Base-by-base conservation (phyloP, 2,797 vertebrate species). In the Pseudopleuronectes americanus region DNA sequence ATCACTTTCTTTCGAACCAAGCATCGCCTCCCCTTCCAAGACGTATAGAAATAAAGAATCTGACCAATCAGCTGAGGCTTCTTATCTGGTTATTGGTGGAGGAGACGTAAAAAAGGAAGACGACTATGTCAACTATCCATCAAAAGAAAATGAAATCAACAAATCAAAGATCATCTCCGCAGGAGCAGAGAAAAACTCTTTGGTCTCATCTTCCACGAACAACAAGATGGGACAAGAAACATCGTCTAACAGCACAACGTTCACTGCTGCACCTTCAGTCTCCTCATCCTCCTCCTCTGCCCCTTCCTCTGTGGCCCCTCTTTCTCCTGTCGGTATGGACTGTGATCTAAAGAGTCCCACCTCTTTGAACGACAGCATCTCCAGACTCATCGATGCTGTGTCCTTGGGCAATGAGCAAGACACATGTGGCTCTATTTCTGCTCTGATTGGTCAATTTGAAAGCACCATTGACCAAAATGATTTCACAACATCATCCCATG, bases 341-440 rank as follows among this genome's bases (percentile, higher is more conserved):
- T 64, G 43, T 48, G 85, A 90, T n/a, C 79, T 93, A 54, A 94
- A 89, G 54, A 94, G 93, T 76, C 79, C 76, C 0, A 67, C 61
- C 41, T 88, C 93, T 75, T 83, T 96, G 56, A 94, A 96, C 45
- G 96, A 98, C 75, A 95, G 95, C 84, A 93, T 99, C 79, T 99
- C 97, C 74, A 94, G 92, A 80, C 96, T 99, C 26, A 98, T 99
- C 71, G 96, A 97, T 59, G 94, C 95, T 1, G 94, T 97, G 21
- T 96, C 96, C 22, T 85, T 97, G 41, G 87, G 85, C 2, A 93
- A 93, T 1, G 95, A 95, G 60, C 92, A 92, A 0, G 96, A 97
- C 80, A 89, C 94, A 0, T 93, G 93, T 63, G 96, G 95, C 0
- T 93, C 96, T 22, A 92, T 99, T 83, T 99, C 97, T 0, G 96